These are phyloP conservation scores for Pteronotus mesoamericanus DNA, from an alignment of 2,797 vertebrate genomes.

Conservation along the genomic window DNA sequence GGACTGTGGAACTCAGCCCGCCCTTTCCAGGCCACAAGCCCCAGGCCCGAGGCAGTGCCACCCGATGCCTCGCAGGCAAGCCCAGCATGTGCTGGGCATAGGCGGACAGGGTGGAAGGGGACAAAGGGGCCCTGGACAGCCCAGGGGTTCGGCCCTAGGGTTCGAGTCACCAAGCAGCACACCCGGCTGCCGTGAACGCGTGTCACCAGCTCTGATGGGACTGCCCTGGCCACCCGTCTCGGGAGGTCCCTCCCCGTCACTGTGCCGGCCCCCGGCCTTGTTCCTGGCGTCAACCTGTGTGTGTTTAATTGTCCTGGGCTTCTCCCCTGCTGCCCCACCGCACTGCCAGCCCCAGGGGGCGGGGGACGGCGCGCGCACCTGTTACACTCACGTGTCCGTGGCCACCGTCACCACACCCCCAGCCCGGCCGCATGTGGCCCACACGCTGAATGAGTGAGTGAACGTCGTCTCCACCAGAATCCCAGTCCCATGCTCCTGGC, in stretches of 20 bases:
- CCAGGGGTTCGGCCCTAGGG: rapidly evolving
- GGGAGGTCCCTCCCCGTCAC: not conserved
- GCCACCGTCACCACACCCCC: not conserved
- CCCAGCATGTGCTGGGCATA: rapidly evolving
- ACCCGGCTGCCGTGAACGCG: rapidly evolving
- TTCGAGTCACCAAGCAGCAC: not conserved
- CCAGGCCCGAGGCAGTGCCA: not conserved
- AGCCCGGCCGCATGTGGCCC: too few species aligned
- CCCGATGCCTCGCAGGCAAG: not conserved
- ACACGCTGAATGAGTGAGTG: too few species aligned
- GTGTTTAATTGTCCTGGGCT: rapidly evolving
- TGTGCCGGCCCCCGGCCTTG: not conserved
- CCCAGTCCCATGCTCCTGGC: not conserved
- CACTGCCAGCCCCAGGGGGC: not conserved
- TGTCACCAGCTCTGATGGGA: rapidly evolving
- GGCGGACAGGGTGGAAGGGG: too few species aligned
- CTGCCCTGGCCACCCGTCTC: not conserved
- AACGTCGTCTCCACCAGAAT: not conserved
- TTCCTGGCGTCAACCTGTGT: not conserved
- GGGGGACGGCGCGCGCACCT: rapidly evolving
- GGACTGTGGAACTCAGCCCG: not conserved
- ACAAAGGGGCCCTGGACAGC: rapidly evolving
- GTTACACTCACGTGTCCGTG: rapidly evolving
- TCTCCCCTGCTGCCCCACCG: not conserved
- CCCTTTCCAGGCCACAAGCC: not conserved